Conservation (phyloP, 2,113 vertebrate species). For the Silurus asotus region DNA sequence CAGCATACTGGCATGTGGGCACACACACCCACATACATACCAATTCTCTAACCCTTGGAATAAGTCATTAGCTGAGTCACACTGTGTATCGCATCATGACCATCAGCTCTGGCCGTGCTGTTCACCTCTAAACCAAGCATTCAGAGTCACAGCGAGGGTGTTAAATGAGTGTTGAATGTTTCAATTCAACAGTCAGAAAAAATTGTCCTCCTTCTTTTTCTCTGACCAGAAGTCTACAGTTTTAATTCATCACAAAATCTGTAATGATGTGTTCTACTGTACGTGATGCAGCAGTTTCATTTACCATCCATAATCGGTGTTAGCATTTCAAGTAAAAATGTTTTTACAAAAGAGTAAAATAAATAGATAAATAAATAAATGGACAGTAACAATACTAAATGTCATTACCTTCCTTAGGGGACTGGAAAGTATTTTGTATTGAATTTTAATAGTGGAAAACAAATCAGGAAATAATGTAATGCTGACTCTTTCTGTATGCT, state of each 20-base stretch:
- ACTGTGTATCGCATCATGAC: neutral
- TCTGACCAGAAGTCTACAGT: neutral
- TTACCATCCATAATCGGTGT: constrained; percentile 57
- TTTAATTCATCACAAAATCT: constrained; percentile 64
- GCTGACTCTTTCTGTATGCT: neutral
- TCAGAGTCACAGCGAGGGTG: neutral
- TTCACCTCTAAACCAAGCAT: constrained; percentile 6
- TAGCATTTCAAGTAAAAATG: constrained; percentile 60
- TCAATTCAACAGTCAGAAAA: neutral
- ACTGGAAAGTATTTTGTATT: constrained; percentile 64
- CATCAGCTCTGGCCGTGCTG: neutral
- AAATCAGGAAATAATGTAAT: neutral
- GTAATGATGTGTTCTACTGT: constrained; percentile 22
- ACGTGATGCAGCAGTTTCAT: constrained; percentile 8
- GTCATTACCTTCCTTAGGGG: constrained; percentile 57
- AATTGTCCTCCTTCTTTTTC: neutral
- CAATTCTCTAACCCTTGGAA: neutral
- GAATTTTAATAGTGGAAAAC: constrained; percentile 61
- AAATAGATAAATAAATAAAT: constrained; percentile 52
- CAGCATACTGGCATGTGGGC: neutral
- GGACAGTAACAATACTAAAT: constrained; percentile 64
- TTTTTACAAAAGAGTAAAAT: constrained; percentile 53
- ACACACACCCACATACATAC: neutral
- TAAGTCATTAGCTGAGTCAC: constrained; percentile 7
- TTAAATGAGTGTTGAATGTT: neutral